These are phyloP conservation scores for Proisotoma minuta DNA, from an alignment of 2,888 invertebrate species.

Conservation along the genomic window DNA sequence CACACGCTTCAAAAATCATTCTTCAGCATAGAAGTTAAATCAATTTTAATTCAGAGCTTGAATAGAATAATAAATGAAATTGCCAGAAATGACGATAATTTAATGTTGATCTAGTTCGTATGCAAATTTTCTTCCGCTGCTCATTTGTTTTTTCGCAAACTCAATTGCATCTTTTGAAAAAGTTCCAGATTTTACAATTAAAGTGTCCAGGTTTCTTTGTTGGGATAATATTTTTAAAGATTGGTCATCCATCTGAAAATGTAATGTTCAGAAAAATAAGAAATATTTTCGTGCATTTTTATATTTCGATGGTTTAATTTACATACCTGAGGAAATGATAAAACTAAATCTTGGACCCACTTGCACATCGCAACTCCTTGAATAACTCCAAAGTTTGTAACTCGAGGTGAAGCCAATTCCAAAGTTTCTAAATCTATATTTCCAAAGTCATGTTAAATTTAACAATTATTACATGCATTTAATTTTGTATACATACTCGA, in stretches of 20 bases:
- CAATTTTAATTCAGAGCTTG: too few relatives aligned
- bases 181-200: conserved; percentile 23
- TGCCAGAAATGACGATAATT: too few relatives aligned
- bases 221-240: conserved; percentile 15
- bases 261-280: too few relatives aligned
- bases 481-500: conserved; percentile 18
- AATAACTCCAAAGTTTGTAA: conserved; percentile 28
- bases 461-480: background rate
- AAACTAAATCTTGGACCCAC: conserved; percentile 11
- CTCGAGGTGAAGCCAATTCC: conserved; percentile 26
- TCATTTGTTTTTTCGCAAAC: background rate
- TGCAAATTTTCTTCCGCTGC: background rate
- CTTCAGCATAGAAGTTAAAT: conserved; percentile 4
- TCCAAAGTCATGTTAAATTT: too few relatives aligned
- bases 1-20: conserved; percentile 20
- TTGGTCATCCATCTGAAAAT: conserved; percentile 23
- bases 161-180: conserved; percentile 14
- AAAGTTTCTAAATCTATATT: conserved; percentile 20
- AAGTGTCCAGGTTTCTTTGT: conserved; percentile 17
- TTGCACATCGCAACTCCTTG: conserved; percentile 23
- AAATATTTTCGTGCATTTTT: too few relatives aligned
- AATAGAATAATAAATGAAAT: too few relatives aligned
- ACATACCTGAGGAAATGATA: conserved; percentile 21
- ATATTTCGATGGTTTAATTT: too few relatives aligned
- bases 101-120: background rate